Base-by-base conservation (phyloP, 1,140 invertebrate genomes). In the Panonychus citri region DNA sequence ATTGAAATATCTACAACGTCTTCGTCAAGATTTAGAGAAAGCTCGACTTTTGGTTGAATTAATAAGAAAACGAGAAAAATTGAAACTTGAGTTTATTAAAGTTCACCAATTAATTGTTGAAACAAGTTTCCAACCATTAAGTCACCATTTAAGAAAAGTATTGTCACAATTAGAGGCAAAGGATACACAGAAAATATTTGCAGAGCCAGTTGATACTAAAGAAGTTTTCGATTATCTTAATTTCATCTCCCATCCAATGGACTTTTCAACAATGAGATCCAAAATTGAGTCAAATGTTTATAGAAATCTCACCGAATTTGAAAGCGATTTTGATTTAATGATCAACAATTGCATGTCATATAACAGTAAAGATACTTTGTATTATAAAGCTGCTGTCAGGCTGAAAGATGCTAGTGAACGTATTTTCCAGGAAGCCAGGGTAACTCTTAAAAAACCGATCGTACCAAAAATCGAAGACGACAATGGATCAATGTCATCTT, bases 191-290 rank as follows among this genome's bases (percentile, higher is more conserved):
- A 81, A 88, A 62, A 85, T 95, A 37, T 96, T 96, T 71, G 79
- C 79, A 0, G 83, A 93, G 67, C 91, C 91, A 2, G 91, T 96
- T 1, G 84, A 93, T 66, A 74, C 79, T 12, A 78, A 80, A 53
- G 87, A 93, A 75, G 84, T 74, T 40, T 84, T 85, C 48, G 89
- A 94, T 70, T 97, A 95, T 70, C 76, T 81, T 50, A 81, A 85
- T 17, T 82, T 94, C 54, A 88, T 97, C 1, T 81, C 85, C 56
- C 74, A 85, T 61, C 91, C 93, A 0, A 97, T 97, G 89, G 91
- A 96, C 69, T 75, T 96, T 40, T 83, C 83, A 48, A 95, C 89
- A 0, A 96, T 97, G 84, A 69, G 74, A 62, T 72, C 72, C 49
- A 90, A 88, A 71, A 71, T 90, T 15, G 78, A 84, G 52, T 69